phyloP scores from a whole-genome alignment of 2,888 invertebrate species.

The Lottia gigantea region DNA sequence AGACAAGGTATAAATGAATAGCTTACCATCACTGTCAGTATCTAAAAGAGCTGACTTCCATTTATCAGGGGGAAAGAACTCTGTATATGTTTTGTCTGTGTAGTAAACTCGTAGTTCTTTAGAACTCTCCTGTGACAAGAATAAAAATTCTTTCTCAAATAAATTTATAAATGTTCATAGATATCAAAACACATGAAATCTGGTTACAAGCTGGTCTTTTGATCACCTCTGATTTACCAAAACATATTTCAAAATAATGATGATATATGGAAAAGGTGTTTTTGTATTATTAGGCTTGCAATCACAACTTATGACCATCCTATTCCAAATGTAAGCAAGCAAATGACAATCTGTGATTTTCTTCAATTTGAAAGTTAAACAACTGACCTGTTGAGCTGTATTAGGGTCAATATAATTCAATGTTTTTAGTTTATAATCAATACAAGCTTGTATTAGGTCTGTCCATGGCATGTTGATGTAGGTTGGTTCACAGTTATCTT shows the following conservation, averaged over 20 bases:
- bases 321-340: not conserved
- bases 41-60: constrained; percentile 48
- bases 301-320: not conserved
- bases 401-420: constrained; percentile 42
- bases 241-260: no score
- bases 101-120: constrained; percentile 42
- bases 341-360: no score
- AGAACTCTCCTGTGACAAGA: constrained; percentile 10
- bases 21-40: constrained; percentile 34
- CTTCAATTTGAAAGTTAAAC: no score
- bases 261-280: no score
- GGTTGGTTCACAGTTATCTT: constrained; percentile 48
- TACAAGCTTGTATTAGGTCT: constrained; percentile 53
- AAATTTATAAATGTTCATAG: no score
- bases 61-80: constrained; percentile 38
- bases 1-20: no score
- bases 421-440: constrained; percentile 47
- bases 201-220: no score
- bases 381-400: not conserved
- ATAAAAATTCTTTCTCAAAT: no score
- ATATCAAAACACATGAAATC: no score
- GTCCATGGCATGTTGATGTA: constrained; percentile 58
- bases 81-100: constrained; percentile 33
- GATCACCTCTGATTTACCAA: no score
- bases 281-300: no score